Evolutionary conservation across 1,140 invertebrate genomes (phyloP).

Genomic region (Papilio dardanus): DNA sequence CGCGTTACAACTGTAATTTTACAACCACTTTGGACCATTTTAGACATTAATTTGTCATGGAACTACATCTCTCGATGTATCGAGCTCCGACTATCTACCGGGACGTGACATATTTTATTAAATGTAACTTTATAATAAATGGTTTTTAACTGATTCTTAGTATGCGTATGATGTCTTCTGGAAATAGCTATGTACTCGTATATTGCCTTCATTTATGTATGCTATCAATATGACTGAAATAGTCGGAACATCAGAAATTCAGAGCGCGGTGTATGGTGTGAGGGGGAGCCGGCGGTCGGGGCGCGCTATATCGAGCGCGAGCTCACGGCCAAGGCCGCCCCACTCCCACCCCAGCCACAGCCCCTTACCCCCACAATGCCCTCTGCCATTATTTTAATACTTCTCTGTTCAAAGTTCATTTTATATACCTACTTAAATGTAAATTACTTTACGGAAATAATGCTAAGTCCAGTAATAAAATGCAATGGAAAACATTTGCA

Average conservation of each 20-base stretch:
- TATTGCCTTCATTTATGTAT: constrained; percentile 41
- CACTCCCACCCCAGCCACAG: constrained; percentile 45
- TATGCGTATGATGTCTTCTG: no score
- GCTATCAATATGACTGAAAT: constrained; percentile 53
- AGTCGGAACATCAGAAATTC: constrained; percentile 56
- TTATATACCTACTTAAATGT: not conserved
- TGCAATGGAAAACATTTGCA: not conserved
- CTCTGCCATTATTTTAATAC: constrained; percentile 28
- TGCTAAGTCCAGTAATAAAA: not conserved
- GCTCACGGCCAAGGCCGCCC: constrained; percentile 78
- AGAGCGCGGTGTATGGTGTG: constrained; percentile 48
- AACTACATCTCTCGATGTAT: not conserved
- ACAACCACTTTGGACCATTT: no score
- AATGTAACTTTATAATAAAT: no score
- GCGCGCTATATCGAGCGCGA: constrained; percentile 76
- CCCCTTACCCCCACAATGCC: constrained; percentile 31
- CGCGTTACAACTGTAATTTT: not conserved
- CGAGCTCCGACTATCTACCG: not conserved
- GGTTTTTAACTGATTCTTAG: no score
- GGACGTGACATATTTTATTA: no score
- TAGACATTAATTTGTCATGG: not conserved
- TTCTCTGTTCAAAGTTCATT: constrained; percentile 21
- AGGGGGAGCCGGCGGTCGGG: constrained; percentile 47
- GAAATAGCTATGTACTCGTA: no score
- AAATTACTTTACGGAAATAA: constrained; percentile 5